Evolutionary conservation across 2,888 invertebrate species (phyloP), one percentile per base, ranked within the genome.

Genomic region (Dichetophora obliterata): DNA sequence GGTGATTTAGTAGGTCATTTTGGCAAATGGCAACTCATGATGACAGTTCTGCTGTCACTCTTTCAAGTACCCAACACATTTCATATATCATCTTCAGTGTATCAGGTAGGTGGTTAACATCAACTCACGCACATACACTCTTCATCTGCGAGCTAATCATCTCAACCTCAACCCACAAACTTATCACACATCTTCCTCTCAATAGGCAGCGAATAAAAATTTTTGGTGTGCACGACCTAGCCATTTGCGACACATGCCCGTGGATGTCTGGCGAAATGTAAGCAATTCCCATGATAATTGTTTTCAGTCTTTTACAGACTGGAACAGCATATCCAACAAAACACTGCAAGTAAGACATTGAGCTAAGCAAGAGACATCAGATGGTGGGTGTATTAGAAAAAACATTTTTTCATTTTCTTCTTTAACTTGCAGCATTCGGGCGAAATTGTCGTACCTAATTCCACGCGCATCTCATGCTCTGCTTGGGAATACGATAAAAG

Each of bases 11-110:
- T 95, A 82, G 95, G 95, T 3, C 92, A 94, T 84, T 95, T 93
- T 86, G 95, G 95, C 68, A 91, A 92, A 81, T 95, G 95, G 95
- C 95, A 95, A 88, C 90, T 94, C 78, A 87, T 93, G 79, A 92
- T 94, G 90, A 95, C 95, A 4, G 93, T 95, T 84, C 90, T 95
- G 63, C 89, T 95, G 79, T 93, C 95, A 2, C 90, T 95, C 65
- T 93, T 94, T 90, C 95, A 95, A 84, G 92, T 95, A 83, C 95
- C 95, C 2, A 94, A 94, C 89, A 95, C 95, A 59, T 95, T 94
- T 90, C 95, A 95, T 89, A 95, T 95, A 85, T 94, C 93, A 87
- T 91, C 93, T 72, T 93, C 94, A 54, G 93, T 94, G 0, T 95
- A 95, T 88, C 93, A 93, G 86, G 92, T 92, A 82, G 91, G 90